Conservation (phyloP, 1,140 invertebrate genomes). For the Plodia interpunctella region DNA sequence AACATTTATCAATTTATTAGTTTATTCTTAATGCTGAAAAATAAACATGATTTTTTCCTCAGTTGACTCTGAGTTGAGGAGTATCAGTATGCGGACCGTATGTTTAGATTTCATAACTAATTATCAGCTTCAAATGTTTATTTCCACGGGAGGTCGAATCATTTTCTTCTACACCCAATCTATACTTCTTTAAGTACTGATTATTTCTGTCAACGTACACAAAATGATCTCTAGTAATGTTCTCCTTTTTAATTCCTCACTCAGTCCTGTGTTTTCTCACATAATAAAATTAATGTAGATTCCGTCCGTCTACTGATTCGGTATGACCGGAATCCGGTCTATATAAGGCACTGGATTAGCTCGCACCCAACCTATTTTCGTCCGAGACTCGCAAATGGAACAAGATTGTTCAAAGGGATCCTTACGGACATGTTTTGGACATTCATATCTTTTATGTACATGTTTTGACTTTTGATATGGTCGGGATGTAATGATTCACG, state of each 20-base stretch:
- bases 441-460: not conserved
- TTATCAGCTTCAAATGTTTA: too few species aligned
- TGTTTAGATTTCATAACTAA: too few species aligned
- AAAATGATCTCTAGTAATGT: not conserved
- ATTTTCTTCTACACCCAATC: too few species aligned
- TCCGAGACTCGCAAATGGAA: slow-evolving; percentile 14
- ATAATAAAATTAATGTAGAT: not conserved
- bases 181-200: too few species aligned
- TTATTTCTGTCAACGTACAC: too few species aligned
- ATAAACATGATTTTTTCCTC: too few species aligned
- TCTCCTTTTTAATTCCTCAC: not conserved
- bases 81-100: too few species aligned
- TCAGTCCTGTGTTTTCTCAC: not conserved
- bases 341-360: slow-evolving; percentile 54
- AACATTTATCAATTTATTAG: too few species aligned
- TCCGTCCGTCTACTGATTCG: slow-evolving; percentile 12
- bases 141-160: too few species aligned
- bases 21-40: too few species aligned
- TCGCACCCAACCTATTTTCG: slow-evolving; percentile 36
- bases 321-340: slow-evolving; percentile 42
- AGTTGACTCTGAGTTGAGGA: too few species aligned
- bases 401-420: slow-evolving; percentile 6
- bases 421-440: not conserved
- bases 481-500: slow-evolving; percentile 6
- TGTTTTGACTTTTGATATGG: too few species aligned